phyloP scores from a whole-genome alignment of 2,797 vertebrate species.

The Iguana delicatissima region DNA sequence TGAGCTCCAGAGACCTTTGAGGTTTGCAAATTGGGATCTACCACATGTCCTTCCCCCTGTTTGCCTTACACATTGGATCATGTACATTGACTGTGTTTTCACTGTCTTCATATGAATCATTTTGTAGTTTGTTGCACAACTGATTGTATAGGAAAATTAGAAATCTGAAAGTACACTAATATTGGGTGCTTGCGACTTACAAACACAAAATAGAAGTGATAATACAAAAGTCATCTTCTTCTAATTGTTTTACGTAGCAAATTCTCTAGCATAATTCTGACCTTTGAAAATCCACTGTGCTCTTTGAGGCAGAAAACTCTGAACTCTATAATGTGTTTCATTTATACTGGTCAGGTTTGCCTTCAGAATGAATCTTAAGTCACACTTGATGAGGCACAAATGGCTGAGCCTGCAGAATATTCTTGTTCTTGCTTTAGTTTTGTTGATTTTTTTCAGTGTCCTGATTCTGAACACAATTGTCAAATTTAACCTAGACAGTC shows the following conservation, averaged over 20 bases:
- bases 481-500: neutral
- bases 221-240: neutral
- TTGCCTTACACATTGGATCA: too few species aligned
- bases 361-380: neutral
- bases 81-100: too few species aligned
- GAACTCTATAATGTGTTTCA: neutral
- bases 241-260: neutral
- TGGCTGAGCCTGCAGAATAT: neutral
- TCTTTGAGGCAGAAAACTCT: neutral
- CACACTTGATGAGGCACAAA: neutral
- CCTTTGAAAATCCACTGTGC: neutral
- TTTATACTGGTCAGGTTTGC: constrained; percentile 10
- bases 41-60: too few species aligned
- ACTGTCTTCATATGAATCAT: too few species aligned
- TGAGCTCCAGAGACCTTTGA: too few species aligned
- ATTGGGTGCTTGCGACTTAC: neutral
- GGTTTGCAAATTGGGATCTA: too few species aligned
- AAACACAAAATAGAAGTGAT: too few species aligned
- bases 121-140: neutral
- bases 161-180: neutral
- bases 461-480: neutral
- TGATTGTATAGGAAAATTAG: neutral
- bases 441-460: neutral
- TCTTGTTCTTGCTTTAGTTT: neutral
- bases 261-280: neutral